These are phyloP conservation scores for Aspidiotus rigidus DNA, from an alignment of 2,888 invertebrate species.

Conservation along the genomic window DNA sequence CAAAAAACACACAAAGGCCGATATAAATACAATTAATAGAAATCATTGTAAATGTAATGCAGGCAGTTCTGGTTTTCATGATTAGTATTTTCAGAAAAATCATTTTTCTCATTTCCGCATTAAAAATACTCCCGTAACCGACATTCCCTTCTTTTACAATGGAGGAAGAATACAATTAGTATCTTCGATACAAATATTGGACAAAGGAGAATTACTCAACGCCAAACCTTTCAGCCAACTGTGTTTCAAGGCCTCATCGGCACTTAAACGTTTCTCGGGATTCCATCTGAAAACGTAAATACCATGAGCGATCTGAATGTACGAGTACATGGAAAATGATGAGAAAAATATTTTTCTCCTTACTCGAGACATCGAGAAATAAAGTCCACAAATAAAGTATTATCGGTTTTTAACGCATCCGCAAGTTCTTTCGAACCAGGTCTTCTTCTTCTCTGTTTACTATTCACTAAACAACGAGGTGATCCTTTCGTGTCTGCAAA, in stretches of 20 bases:
- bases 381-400: conserved; percentile 83
- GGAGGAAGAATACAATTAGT: conserved; percentile 13
- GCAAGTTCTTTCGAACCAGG: conserved; percentile 76
- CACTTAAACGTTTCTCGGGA: conserved; percentile 79
- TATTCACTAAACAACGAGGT: conserved; percentile 83
- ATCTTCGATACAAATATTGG: conserved; percentile 12
- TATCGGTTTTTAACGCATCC: conserved; percentile 72
- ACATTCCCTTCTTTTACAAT: background rate
- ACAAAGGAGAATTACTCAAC: background rate
- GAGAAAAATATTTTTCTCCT: conserved; percentile 2
- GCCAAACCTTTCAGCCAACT: conserved; percentile 55
- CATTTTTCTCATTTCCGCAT: no score
- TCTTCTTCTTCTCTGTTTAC: conserved; percentile 82
- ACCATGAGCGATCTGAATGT: background rate
- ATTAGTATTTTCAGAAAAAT: no score
- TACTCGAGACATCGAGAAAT: conserved; percentile 77
- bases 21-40: no score
- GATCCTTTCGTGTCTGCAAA: conserved; percentile 77
- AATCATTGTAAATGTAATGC: no score
- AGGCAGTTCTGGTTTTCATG: no score
- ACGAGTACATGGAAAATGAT: background rate
- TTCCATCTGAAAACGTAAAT: conserved; percentile 64
- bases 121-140: no score
- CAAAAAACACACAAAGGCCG: no score
- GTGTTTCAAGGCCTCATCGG: conserved; percentile 81